Base-by-base conservation (phyloP, 2,797 vertebrate species). In the Anisognathus igniventris region DNA sequence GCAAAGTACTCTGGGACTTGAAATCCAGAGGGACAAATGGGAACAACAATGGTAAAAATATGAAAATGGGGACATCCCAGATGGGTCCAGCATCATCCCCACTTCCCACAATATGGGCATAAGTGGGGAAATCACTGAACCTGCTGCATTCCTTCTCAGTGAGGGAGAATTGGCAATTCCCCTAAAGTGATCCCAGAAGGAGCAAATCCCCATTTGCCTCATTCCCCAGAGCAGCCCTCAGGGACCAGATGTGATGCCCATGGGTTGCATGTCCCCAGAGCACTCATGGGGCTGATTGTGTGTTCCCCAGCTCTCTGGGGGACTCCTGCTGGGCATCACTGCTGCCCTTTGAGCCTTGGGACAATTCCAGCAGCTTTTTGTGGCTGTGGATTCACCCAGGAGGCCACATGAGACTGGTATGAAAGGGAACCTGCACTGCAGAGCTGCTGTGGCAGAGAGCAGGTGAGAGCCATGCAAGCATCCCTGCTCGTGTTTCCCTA, bases 401-500 rank as follows among this genome's bases (percentile, higher is more conserved):
- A 77, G 64, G 73, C 80, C 81, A 56, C 62, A 58, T 22, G 77
- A 67, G 39, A n/a, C 67, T 71, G 6, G 39, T 3, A 6, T 24
- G 64, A 88, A 86, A 90, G 35, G 30, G 56, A 85, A 90, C 56
- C 66, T 78, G 85, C 0, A 0, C 56, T 0, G 0, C 0, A 3
- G 66, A 84, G 67, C 74, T 64, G 77, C 66, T 50, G 71, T 44
- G 1, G 77, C 80, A 50, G 62, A 88, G 83, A 96, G 95, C 77
- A 96, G 95, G 90, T 95, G 86, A 94, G 92, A 92, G 83, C 88
- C 86, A 18, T 45, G 90, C 21, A 0, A 92, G 83, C 90, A 90
- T 93, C 88, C 86, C 80, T 2, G 60, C 83, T 95, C 18, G 5
- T 86, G 96, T 96, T 95, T 96, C 95, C 96, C 78, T 96, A 58